Evolutionary conservation across 2,797 vertebrate genomes (phyloP).

Genomic region (Peromyscus melanophrys): DNA sequence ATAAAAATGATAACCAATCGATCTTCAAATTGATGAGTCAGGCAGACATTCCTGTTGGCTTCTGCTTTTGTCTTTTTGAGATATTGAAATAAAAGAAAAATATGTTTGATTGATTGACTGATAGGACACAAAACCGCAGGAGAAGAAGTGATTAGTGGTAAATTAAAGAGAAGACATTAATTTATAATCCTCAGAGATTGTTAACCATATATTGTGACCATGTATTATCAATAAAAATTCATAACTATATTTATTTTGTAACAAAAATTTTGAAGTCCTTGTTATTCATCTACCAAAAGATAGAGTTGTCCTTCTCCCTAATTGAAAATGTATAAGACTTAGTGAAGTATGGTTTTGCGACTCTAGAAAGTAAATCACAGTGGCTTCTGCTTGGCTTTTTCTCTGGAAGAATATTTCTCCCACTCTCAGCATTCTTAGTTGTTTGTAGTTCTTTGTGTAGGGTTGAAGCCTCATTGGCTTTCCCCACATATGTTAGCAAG

Average conservation of each 20-base stretch:
- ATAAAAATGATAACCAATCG: constrained; percentile 57
- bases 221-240: constrained; percentile 15
- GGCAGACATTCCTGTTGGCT: constrained; percentile 45
- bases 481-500: too few species aligned
- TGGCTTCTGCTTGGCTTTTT: background rate
- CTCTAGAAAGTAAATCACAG: background rate
- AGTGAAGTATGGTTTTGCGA: background rate
- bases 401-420: too few species aligned
- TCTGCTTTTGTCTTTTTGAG: constrained; percentile 60
- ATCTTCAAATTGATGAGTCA: constrained; percentile 65
- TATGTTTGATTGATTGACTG: constrained; percentile 69
- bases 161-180: constrained; percentile 66
- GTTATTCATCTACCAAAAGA: background rate
- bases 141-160: constrained; percentile 56
- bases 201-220: background rate
- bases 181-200: constrained; percentile 29
- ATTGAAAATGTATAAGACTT: background rate
- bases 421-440: background rate
- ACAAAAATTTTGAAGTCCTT: constrained; percentile 53
- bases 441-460: background rate
- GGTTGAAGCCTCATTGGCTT: too few species aligned
- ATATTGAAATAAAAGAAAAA: constrained; percentile 62
- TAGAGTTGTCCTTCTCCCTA: background rate
- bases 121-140: background rate
- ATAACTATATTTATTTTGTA: constrained; percentile 4